Evolutionary conservation across 2,113 vertebrate species (phyloP).

Genomic region (Pollachius pollachius): DNA sequence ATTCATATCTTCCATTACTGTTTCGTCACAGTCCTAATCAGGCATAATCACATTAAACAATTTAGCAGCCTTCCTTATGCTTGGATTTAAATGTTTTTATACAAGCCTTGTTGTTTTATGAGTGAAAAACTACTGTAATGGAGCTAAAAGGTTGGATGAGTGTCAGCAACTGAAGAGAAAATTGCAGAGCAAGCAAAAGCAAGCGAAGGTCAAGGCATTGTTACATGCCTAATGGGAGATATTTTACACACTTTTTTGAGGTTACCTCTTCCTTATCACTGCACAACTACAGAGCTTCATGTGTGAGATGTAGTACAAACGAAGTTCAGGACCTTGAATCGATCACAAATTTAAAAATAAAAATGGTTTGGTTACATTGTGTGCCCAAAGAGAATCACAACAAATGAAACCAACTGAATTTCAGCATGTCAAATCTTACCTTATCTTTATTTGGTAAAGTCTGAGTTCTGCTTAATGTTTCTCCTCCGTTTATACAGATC

Average conservation of each 20-base stretch:
- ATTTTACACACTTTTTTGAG: too few species aligned
- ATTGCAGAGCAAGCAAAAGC: too few species aligned
- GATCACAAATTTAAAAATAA: background rate
- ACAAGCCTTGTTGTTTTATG: background rate
- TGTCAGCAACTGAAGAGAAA: too few species aligned
- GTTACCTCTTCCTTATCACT: too few species aligned
- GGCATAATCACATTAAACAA: background rate
- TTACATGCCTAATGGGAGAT: too few species aligned
- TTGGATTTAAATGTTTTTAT: background rate
- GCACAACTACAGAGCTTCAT: too few species aligned
- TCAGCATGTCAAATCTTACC: slow-evolving; percentile 36
- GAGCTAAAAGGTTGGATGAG: background rate
- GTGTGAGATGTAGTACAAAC: too few species aligned
- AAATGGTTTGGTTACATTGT: background rate
- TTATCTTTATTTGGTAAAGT: slow-evolving; percentile 57
- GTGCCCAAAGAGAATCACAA: background rate
- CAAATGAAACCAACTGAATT: too few species aligned
- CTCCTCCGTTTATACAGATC: slow-evolving; percentile 63
- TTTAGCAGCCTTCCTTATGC: background rate
- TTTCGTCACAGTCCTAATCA: too few species aligned
- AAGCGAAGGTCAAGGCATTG: too few species aligned
- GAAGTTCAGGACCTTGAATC: background rate
- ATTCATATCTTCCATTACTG: too few species aligned
- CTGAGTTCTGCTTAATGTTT: slow-evolving; percentile 61
- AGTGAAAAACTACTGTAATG: background rate